phyloP scores from a whole-genome alignment of 2,797 vertebrate species.

The Eulemur rubriventer region DNA sequence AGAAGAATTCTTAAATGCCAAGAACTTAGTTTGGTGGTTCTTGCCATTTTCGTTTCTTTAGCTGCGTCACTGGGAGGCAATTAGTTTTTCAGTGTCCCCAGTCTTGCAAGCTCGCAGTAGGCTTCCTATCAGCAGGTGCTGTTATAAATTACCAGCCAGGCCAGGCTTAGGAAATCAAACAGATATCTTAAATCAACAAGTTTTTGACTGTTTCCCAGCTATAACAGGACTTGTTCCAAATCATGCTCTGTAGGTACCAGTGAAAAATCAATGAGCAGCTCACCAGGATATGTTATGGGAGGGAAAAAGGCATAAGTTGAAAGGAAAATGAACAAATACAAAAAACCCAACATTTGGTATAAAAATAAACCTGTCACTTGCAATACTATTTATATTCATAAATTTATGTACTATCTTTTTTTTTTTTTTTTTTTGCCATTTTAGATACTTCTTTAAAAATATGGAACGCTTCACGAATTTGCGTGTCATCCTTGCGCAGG shows the following conservation, averaged over 20 bases:
- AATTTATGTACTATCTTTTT: neutral
- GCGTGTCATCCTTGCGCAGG: no score
- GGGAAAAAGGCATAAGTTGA: neutral
- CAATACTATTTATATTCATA: neutral
- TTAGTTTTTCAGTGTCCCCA: conserved; percentile 39
- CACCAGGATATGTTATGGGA: neutral
- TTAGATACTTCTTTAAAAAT: no score
- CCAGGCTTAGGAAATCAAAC: conserved; percentile 60
- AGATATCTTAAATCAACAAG: conserved; percentile 54
- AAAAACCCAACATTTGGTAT: neutral
- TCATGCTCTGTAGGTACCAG: conserved; percentile 15
- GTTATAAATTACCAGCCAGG: conserved; percentile 54
- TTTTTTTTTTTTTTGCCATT: no score
- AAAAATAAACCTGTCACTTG: neutral
- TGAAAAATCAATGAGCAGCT: conserved; percentile 37
- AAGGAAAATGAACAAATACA: conserved; percentile 47
- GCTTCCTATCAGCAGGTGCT: conserved; percentile 34
- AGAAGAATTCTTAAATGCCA: conserved; percentile 12
- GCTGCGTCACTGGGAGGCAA: neutral
- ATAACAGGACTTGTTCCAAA: conserved; percentile 38
- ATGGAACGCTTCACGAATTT: no score
- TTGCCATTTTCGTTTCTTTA: neutral
- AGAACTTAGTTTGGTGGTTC: neutral
- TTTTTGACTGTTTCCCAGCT: conserved; percentile 59
- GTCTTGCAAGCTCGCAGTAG: conserved; percentile 10